A percentile compares a stretch with the other conserved stretches of the same genome.
phyloP scores from a whole-genome alignment of 2,888 invertebrate genomes.

The Lepidochrysops patricia region DNA sequence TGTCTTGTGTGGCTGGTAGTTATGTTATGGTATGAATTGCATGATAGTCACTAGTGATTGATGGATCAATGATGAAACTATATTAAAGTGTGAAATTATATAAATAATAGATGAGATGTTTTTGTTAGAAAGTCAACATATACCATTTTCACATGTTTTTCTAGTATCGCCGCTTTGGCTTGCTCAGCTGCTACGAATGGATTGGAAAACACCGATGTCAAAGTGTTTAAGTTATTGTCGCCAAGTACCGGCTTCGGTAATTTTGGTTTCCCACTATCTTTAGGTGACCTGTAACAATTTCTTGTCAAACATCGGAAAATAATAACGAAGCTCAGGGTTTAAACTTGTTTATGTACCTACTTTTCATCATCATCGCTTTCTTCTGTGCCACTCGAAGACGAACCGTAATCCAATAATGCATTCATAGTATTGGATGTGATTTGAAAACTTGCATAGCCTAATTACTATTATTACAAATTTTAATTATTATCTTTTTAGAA shows the following conservation, averaged over 20 bases:
- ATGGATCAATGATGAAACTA: no score
- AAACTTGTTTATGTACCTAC: slow-evolving; percentile 33
- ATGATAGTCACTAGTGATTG: no score
- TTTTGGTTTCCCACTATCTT: slow-evolving; percentile 47
- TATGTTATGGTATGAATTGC: no score
- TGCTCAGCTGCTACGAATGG: slow-evolving; percentile 90
- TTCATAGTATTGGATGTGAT: no score
- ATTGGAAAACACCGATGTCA: slow-evolving; percentile 89
- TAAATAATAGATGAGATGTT: not conserved
- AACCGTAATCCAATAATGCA: slow-evolving; percentile 80
- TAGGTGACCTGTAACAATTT: slow-evolving; percentile 28
- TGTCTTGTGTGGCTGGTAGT: no score
- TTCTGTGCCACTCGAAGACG: slow-evolving; percentile 66
- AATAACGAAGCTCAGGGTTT: not conserved
- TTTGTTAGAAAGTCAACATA: slow-evolving; percentile 68
- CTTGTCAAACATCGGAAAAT: not conserved
- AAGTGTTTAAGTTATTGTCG: slow-evolving; percentile 74
- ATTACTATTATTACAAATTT: not conserved
- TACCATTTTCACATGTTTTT: slow-evolving; percentile 95
- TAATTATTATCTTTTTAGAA: no score
- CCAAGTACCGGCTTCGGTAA: slow-evolving; percentile 79
- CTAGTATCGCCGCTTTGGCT: slow-evolving; percentile 88
- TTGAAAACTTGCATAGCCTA: not conserved
- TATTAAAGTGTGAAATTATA: no score
- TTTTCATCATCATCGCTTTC: slow-evolving; percentile 54